These are phyloP conservation scores for Xylota sylvarum DNA, from an alignment of 2,888 invertebrate species.

Conservation along the genomic window DNA sequence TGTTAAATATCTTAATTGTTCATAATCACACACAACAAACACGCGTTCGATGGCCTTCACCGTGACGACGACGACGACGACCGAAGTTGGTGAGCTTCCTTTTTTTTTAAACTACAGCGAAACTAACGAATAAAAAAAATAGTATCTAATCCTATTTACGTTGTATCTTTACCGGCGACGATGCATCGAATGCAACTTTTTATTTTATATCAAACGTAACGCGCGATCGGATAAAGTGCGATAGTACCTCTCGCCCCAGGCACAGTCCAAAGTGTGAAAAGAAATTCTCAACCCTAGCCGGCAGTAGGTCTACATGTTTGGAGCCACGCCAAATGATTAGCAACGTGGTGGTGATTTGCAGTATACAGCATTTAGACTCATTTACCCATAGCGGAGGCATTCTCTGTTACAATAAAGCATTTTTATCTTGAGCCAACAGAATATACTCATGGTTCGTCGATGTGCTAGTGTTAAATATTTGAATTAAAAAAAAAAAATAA, in stretches of 20 bases:
- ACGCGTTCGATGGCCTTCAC: constrained; percentile 57
- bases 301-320: constrained; percentile 44
- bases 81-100: constrained; percentile 1
- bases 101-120: background rate
- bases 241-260: background rate
- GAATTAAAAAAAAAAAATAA: background rate
- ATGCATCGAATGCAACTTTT: constrained; percentile 1
- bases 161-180: background rate
- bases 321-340: constrained; percentile 45
- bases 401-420: constrained; percentile 17
- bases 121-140: background rate
- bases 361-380: constrained; percentile 4
- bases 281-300: constrained; percentile 8
- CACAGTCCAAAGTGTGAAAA: constrained; percentile 11
- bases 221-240: background rate
- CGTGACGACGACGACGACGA: constrained; percentile 21
- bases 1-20: constrained; percentile 13
- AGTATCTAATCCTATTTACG: background rate
- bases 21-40: constrained; percentile 20
- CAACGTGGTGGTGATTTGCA: constrained; percentile 25
- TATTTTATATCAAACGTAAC: background rate
- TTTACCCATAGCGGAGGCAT: background rate
- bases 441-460: background rate
- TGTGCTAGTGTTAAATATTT: constrained; percentile 27
- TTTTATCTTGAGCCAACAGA: constrained; percentile 36